Evolutionary conservation across 2,888 invertebrate genomes (phyloP).

Genomic region (Lasiommata megera): DNA sequence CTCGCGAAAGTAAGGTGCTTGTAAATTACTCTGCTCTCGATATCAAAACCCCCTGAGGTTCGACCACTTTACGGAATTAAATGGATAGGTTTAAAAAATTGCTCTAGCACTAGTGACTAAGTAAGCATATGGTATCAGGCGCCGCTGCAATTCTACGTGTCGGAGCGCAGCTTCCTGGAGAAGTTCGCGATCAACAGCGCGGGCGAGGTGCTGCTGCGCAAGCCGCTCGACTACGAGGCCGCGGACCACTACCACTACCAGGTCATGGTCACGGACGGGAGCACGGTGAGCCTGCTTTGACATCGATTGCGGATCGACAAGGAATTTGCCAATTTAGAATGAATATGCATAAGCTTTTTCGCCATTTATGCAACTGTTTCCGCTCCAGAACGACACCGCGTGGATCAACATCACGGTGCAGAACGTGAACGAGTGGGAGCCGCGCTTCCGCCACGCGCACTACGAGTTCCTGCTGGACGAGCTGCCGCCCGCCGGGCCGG

Average conservation of each 20-base stretch:
- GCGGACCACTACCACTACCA: conserved; percentile 87
- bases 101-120: no score
- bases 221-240: conserved; percentile 90
- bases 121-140: no score
- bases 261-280: conserved; percentile 91
- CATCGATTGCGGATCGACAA: not conserved
- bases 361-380: not conserved
- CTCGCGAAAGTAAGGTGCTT: no score
- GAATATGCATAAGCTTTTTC: not conserved
- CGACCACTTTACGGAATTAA: no score
- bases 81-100: no score
- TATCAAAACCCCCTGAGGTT: no score
- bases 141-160: conserved; percentile 86
- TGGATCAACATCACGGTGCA: conserved; percentile 89
- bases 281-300: conserved; percentile 75
- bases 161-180: conserved; percentile 86
- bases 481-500: conserved; percentile 40
- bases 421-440: conserved; percentile 97
- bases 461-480: conserved; percentile 88
- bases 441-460: conserved; percentile 92
- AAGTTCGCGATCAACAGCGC: conserved; percentile 89
- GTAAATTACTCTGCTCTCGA: no score
- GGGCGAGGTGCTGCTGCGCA: conserved; percentile 89
- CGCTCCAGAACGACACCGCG: conserved; percentile 89
- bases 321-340: no score